Evolutionary conservation across 1,140 invertebrate species (phyloP), one percentile per base, ranked within the genome.

Genomic region (Platyscapa corneri): DNA sequence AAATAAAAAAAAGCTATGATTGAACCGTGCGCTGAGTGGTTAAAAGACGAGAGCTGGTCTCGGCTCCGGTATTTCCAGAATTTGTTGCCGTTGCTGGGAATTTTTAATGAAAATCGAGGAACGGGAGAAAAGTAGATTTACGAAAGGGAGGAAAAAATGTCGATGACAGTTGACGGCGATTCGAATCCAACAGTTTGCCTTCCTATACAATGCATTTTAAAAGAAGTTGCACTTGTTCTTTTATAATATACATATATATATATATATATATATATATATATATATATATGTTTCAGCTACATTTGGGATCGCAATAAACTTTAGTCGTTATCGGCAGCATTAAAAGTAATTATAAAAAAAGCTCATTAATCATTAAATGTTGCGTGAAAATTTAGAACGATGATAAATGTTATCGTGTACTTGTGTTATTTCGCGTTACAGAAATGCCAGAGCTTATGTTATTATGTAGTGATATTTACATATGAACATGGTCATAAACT

Each of bases 1-100:
- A 37, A 39, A 37, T 70, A 70, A 70, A 70, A 70, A 46, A 70
- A 67, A 67, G 20, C 3, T 37, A 70, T 39, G 67, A 70, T 70
- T 70, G 32, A 39, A 37, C 67, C 67, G 67, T 70, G 67, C 67
- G 34, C 37, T 39, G 67, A 37, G 34, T 70, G 18, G 32, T 70
- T 37, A 70, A 70, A 70, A 70, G 3, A 70, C 34, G 37, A 70
- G 3, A 20, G 1, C 27, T 3, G 32, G 20, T 70, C 30, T 67
- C 14, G 34, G 32, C 23, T 70, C 67, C 37, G 67, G 32, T 70
- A 70, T 70, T 37, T 70, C 67, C 67, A 70, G 16, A 70, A 70
- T 70, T 18, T 10, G 3, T 34, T 67, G 3, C 37, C 3, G 18
- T 39, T 70, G 67, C 2, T 20, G 20, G 34, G 34, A 70, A 20